A percentile compares a stretch with the other conserved stretches of the same genome.
phyloP scores from a whole-genome alignment of 2,888 invertebrate genomes.

The Sepiola atlantica region DNA sequence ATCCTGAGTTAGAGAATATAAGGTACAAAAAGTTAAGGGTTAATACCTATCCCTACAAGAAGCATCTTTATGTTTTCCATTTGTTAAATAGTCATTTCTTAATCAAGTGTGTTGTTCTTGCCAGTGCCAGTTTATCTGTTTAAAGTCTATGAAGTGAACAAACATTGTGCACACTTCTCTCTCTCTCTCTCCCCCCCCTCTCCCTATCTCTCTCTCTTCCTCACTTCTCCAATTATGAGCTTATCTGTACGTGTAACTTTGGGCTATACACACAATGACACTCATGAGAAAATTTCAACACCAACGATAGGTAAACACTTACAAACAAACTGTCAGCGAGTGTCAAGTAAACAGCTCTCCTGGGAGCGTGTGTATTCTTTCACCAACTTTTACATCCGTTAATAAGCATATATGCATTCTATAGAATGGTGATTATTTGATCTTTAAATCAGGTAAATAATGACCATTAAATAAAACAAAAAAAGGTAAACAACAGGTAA shows the following conservation, averaged over 20 bases:
- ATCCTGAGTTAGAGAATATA: neutral
- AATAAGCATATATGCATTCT: neutral
- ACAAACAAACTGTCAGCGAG: neutral
- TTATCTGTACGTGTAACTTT: neutral
- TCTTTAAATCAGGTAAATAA: neutral
- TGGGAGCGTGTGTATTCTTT: neutral
- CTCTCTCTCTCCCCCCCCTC: too few relatives aligned
- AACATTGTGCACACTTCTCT: neutral
- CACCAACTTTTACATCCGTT: neutral
- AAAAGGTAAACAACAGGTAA: neutral
- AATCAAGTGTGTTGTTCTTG: neutral
- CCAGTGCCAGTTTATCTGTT: neutral
- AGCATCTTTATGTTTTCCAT: neutral
- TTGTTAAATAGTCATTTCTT: neutral
- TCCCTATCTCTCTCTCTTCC: too few relatives aligned
- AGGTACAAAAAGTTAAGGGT: neutral
- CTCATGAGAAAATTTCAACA: conserved; percentile 42
- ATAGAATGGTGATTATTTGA: neutral
- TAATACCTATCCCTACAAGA: neutral
- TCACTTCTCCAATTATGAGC: conserved; percentile 1
- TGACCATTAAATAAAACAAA: neutral
- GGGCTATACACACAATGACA: conserved; percentile 33
- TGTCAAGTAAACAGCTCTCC: neutral
- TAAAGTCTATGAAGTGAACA: conserved; percentile 6
- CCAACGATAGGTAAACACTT: neutral